Conservation (phyloP, 2,888 invertebrate species). For the Andricus quercusramuli region DNA sequence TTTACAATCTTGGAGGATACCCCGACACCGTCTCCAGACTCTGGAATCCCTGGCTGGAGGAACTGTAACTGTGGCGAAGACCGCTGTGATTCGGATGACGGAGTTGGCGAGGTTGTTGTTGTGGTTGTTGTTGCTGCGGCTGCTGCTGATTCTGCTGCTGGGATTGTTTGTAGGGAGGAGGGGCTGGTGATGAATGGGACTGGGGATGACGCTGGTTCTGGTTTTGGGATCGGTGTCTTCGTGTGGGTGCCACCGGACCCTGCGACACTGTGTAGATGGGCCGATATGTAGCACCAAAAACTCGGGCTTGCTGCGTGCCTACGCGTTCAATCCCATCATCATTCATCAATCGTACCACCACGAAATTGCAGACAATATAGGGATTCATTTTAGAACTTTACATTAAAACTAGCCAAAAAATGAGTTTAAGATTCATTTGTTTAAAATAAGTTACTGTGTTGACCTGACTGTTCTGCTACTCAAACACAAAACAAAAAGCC, state of each 20-base stretch:
- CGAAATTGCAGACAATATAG: conserved; percentile 47
- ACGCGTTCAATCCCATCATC: conserved; percentile 62
- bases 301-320: conserved; percentile 76
- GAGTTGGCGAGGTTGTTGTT: conserved; percentile 54
- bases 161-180: conserved; percentile 41
- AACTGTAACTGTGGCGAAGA: conserved; percentile 62
- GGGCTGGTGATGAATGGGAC: conserved; percentile 50
- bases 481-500: too few species aligned
- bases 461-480: too few species aligned
- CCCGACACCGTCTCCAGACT: conserved; percentile 70
- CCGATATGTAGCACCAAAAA: conserved; percentile 78
- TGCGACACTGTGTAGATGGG: conserved; percentile 74
- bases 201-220: conserved; percentile 52
- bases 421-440: neutral
- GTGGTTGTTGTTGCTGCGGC: conserved; percentile 49
- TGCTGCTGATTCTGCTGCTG: conserved; percentile 58
- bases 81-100: conserved; percentile 62
- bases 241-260: conserved; percentile 72
- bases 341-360: conserved; percentile 47
- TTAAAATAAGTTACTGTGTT: neutral
- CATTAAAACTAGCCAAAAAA: conserved; percentile 6
- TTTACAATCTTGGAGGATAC: conserved; percentile 75
- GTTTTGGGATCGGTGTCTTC: conserved; percentile 73
- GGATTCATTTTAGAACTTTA: conserved; percentile 42
- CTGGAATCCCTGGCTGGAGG: conserved; percentile 58